These are phyloP conservation scores for Mnemiopsis leidyi DNA, from an alignment of 37 sponge, comb jelly and placozoan species.

Conservation along the genomic window DNA sequence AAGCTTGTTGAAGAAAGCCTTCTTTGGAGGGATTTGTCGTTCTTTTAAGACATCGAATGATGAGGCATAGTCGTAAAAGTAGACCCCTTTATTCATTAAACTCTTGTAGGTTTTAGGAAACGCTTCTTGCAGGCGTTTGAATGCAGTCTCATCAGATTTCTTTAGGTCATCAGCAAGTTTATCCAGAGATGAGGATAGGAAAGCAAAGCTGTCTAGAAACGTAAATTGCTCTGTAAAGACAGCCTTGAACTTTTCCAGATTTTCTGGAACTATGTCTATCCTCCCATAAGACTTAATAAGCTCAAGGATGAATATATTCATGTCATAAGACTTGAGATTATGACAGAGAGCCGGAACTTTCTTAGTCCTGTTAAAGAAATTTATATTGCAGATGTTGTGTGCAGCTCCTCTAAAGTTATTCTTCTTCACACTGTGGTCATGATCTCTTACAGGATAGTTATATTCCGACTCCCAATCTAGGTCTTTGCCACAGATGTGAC, in stretches of 20 bases:
- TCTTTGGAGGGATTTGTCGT: constrained; percentile 4
- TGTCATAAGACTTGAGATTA: constrained; percentile 24
- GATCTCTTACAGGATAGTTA: constrained; percentile 37
- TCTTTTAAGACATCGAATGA: neutral
- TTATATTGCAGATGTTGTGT: constrained; percentile 19
- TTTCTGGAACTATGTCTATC: constrained; percentile 4
- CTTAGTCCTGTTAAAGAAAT: constrained; percentile 46
- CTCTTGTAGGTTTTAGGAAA: constrained; percentile 6
- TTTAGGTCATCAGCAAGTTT: neutral
- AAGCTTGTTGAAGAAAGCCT: constrained; percentile 13
- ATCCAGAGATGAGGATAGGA: constrained; percentile 27
- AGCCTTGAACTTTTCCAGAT: constrained; percentile 27
- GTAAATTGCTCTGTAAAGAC: constrained; percentile 41
- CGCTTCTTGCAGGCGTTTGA: neutral
- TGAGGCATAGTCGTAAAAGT: constrained; percentile 44
- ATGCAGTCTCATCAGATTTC: neutral
- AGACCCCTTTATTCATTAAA: constrained; percentile 21
- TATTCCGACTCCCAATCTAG: constrained; percentile 32
- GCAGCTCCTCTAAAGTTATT: constrained; percentile 22
- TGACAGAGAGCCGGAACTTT: constrained; percentile 32
- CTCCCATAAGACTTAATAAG: neutral
- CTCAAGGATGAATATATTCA: constrained; percentile 9
- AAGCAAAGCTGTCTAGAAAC: constrained; percentile 48
- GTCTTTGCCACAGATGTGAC: constrained; percentile 22
- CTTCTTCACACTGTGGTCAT: constrained; percentile 11